Evolutionary conservation across 1,140 invertebrate genomes (phyloP).

Genomic region (Magallana ariakensis): DNA sequence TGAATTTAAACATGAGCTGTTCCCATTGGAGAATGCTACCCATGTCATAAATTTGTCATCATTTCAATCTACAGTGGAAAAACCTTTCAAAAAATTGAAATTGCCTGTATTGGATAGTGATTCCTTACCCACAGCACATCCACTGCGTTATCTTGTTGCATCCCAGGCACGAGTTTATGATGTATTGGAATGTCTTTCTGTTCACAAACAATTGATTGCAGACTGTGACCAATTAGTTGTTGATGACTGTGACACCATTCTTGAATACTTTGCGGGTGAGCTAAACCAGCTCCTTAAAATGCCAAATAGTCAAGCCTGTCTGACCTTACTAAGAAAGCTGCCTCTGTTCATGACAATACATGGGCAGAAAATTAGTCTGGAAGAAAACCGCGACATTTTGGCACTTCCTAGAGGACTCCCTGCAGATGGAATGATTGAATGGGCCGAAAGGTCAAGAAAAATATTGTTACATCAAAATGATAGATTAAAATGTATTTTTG

Average conservation of each 20-base stretch:
- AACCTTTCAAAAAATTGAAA: not conserved
- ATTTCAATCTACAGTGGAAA: not conserved
- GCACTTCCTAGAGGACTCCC: not conserved
- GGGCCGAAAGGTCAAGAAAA: not conserved
- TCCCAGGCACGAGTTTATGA: not conserved
- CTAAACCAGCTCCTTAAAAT: not conserved
- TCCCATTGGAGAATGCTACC: not conserved
- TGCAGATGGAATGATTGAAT: not conserved
- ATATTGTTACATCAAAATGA: not conserved
- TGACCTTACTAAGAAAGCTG: not conserved
- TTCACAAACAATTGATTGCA: not conserved
- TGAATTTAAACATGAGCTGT: too few species aligned
- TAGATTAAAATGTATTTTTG: conserved; percentile 2
- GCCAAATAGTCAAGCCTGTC: not conserved
- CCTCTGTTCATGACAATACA: not conserved
- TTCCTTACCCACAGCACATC: not conserved
- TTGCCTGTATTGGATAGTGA: not conserved
- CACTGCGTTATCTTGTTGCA: not conserved
- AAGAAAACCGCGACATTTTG: conserved; percentile 21
- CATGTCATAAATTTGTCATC: not conserved
- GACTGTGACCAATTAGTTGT: not conserved
- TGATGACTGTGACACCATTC: not conserved
- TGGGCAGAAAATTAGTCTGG: conserved; percentile 1
- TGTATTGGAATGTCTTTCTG: conserved; percentile 12
- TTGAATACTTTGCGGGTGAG: not conserved